Evolutionary conservation across 2,888 invertebrate genomes (phyloP).

Genomic region (Nipponacmea schrenckii): DNA sequence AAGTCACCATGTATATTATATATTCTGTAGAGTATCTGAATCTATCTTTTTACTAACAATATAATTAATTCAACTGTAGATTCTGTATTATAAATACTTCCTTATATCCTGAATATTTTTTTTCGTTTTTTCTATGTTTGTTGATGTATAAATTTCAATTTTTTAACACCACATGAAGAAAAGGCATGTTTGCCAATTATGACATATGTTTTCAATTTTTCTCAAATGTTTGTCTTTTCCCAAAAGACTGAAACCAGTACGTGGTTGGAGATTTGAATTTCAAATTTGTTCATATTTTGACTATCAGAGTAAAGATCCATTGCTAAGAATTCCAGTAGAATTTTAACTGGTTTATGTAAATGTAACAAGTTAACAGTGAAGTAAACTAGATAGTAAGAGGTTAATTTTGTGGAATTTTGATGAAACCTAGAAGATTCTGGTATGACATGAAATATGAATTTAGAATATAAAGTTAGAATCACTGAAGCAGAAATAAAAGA

Average conservation of each 20-base stretch:
- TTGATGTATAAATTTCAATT: slow-evolving; percentile 4
- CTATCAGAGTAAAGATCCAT: too few relatives aligned
- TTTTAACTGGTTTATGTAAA: too few relatives aligned
- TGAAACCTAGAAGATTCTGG: background rate
- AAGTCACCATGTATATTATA: too few relatives aligned
- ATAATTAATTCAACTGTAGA: too few relatives aligned
- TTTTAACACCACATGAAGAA: background rate
- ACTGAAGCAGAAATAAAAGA: background rate
- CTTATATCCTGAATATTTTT: too few relatives aligned
- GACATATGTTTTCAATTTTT: slow-evolving; percentile 9
- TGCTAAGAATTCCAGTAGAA: too few relatives aligned
- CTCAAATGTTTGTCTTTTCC: slow-evolving; percentile 7
- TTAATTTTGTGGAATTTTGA: slow-evolving; percentile 8
- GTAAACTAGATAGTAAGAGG: background rate
- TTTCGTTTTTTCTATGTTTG: background rate
- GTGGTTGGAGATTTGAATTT: background rate
- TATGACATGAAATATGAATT: background rate
- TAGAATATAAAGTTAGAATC: background rate
- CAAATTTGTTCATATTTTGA: background rate
- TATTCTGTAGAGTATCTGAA: too few relatives aligned
- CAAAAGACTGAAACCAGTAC: background rate
- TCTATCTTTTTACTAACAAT: too few relatives aligned
- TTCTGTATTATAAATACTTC: too few relatives aligned
- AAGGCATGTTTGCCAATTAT: slow-evolving; percentile 8
- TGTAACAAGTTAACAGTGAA: too few relatives aligned